These are phyloP conservation scores for Scarus forsteni DNA, from an alignment of 2,797 vertebrate species.

Conservation along the genomic window DNA sequence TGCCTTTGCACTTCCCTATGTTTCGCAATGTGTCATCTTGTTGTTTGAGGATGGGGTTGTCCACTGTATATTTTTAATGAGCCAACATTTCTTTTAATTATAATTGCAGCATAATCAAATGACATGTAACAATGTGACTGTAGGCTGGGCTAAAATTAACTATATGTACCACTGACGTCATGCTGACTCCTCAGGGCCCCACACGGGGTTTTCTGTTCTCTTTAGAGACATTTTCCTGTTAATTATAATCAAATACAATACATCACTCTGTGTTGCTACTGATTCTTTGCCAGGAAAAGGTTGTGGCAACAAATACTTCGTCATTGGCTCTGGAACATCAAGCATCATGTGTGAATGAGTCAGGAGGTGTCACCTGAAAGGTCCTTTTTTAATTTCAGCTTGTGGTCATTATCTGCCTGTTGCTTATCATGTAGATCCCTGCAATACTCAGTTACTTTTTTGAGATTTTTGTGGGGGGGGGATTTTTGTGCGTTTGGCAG, in stretches of 20 bases:
- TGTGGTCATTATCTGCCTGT: neutral
- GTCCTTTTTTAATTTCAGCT: neutral
- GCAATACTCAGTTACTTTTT: no score
- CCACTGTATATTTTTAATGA: constrained; percentile 13
- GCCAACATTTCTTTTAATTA: constrained; percentile 60
- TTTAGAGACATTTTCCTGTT: constrained; percentile 22
- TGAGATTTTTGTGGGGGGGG: no score
- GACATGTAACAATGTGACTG: constrained; percentile 73
- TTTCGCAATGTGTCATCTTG: constrained; percentile 36
- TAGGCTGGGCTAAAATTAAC: constrained; percentile 61
- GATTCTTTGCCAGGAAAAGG: neutral
- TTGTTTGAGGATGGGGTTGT: constrained; percentile 37
- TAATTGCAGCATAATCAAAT: constrained; percentile 79
- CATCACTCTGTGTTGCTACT: neutral
- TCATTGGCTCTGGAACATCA: neutral
- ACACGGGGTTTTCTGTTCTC: constrained; percentile 31
- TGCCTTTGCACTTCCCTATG: no score
- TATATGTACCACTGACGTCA: constrained; percentile 75
- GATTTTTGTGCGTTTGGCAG: no score
- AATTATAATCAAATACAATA: constrained; percentile 8
- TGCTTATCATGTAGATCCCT: constrained; percentile 24
- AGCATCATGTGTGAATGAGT: neutral
- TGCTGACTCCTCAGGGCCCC: constrained; percentile 60
- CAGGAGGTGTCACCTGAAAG: constrained; percentile 14
- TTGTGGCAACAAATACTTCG: neutral